Evolutionary conservation across 2,113 vertebrate genomes (phyloP), one percentile per base, ranked within the genome.

Genomic region (Amblyornis subalaris): DNA sequence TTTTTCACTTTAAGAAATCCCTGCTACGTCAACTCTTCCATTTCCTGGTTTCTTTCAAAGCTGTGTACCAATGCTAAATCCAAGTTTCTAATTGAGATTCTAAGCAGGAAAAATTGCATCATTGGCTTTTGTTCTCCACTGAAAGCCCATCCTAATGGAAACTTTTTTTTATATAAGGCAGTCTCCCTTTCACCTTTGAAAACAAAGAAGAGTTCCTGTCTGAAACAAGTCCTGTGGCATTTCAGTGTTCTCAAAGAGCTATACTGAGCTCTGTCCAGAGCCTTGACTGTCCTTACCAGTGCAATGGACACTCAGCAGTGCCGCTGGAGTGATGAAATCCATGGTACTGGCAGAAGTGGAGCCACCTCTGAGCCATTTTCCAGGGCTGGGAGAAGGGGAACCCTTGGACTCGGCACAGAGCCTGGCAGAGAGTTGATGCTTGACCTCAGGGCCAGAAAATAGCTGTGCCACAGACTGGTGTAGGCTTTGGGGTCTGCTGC

Each of bases 71-170:
- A 25, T 91, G 66, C 62, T 85, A 89, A 96, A 44, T 62, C 75
- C 51, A 70, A 86, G 77, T 88, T 93, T 83, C 92, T 97, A 60
- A 95, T 97, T 96, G 85, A 95, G 85, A 97, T 96, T 96, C 96
- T 75, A 38, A 66, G 70, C 95, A 96, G 93, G 75, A 92, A 87
- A 94, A 89, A 91, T 74, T 84, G 22, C 88, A 48, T 96, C 77
- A 86, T 6, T 85, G 70, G 51, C 67, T 81, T 97, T 97, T 97
- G 95, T 96, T 65, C 77, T 31, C 61, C 75, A 1, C 1, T 97
- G 94, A 97, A 97, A 95, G 90, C 75, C 47, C 72, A 83, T 76
- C 25, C 77, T 86, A 86, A 45, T 72, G 62, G 91, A 85, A 15
- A 35, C 47, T 65, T 85, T 85, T 77, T 85, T 77, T 83, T 36